Conservation (phyloP, 37 sponge, comb jelly and placozoan genomes). For the Crambe crambe region DNA sequence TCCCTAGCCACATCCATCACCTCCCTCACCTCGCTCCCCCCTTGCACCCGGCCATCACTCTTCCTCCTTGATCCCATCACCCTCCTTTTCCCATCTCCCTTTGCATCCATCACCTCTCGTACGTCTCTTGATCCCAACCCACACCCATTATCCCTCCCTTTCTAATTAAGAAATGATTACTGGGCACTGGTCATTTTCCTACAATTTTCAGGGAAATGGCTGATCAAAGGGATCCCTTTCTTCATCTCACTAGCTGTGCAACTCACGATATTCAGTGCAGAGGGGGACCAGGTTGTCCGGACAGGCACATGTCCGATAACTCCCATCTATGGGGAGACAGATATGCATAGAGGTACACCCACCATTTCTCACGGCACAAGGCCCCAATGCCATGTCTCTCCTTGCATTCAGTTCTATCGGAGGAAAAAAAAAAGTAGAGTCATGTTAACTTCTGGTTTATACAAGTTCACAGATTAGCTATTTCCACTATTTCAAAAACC, state of each 20-base stretch:
- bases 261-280: slow-evolving; percentile 39
- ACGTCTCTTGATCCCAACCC: not conserved
- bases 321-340: slow-evolving; percentile 32
- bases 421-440: too few species aligned
- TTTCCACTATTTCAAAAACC: too few species aligned
- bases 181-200: too few species aligned
- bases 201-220: too few species aligned
- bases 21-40: not conserved
- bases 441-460: too few species aligned
- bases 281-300: slow-evolving; percentile 25
- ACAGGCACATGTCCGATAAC: slow-evolving; percentile 46
- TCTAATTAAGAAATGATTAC: too few species aligned
- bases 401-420: too few species aligned
- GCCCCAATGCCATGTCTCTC: not conserved
- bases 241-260: too few species aligned
- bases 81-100: not conserved
- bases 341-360: slow-evolving; percentile 48
- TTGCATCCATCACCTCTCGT: not conserved
- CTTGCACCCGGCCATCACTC: not conserved
- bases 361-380: slow-evolving; percentile 65
- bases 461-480: too few species aligned
- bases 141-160: not conserved
- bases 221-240: too few species aligned
- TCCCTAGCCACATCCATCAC: not conserved
- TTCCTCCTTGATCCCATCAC: not conserved